A percentile compares a stretch with the other conserved stretches of the same genome.
Evolutionary conservation across 2,113 vertebrate species (phyloP).

Genomic region (Brachypodius melanocephalos): DNA sequence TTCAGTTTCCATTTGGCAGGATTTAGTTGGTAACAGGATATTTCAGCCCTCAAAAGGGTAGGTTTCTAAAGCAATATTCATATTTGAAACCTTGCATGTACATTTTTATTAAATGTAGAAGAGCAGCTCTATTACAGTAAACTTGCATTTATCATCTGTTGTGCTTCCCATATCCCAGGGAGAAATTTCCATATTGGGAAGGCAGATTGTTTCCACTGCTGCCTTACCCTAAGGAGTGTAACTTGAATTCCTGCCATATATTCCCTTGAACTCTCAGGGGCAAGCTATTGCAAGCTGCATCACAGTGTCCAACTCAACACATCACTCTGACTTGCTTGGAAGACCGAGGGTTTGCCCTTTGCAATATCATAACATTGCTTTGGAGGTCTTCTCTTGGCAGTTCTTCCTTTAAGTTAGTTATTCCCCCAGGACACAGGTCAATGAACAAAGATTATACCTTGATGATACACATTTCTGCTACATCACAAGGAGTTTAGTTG

Average conservation of each 20-base stretch:
- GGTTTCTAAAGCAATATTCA: not conserved
- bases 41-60: not conserved
- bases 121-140: not conserved
- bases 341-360: not conserved
- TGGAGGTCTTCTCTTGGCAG: not conserved
- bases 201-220: not conserved
- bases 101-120: not conserved
- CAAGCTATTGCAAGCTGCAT: not conserved
- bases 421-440: not conserved
- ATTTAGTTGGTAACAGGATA: not conserved
- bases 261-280: not conserved
- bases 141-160: not conserved
- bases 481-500: not conserved
- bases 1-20: not conserved
- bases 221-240: not conserved
- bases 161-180: not conserved
- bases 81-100: not conserved
- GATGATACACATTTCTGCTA: not conserved
- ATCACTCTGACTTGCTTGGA: not conserved
- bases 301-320: not conserved
- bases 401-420: not conserved
- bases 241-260: not conserved
- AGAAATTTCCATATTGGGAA: not conserved
- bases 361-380: not conserved
- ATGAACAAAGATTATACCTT: not conserved